Conservation (phyloP, 1,140 invertebrate genomes). For the Camponotus floridanus region DNA sequence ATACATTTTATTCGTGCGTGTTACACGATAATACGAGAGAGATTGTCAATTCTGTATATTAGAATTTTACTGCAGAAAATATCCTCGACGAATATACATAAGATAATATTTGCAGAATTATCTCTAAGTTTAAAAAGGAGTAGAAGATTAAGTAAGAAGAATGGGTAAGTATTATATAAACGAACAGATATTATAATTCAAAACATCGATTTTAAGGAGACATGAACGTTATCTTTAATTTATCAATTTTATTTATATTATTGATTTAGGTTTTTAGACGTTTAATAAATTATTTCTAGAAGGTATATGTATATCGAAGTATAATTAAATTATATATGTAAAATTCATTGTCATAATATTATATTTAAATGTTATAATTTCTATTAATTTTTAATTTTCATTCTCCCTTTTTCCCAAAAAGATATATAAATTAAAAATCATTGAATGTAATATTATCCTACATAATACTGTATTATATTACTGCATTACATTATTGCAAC, state of each 20-base stretch:
- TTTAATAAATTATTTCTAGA: slow-evolving; percentile 1
- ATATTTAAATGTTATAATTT: slow-evolving; percentile 30
- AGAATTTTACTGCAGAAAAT: slow-evolving; percentile 35
- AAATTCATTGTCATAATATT: background rate
- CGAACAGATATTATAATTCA: background rate
- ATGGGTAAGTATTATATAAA: slow-evolving; percentile 6
- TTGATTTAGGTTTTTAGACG: background rate
- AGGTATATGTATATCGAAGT: slow-evolving; percentile 31
- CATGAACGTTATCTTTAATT: background rate
- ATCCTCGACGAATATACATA: slow-evolving; percentile 15
- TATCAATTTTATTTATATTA: slow-evolving; percentile 16
- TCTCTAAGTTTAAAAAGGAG: slow-evolving; percentile 1
- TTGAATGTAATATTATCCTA: slow-evolving; percentile 13
- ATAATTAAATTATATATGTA: background rate
- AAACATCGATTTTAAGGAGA: background rate
- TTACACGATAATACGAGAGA: slow-evolving; percentile 26
- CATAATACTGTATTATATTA: slow-evolving; percentile 41
- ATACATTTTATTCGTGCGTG: background rate
- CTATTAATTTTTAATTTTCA: slow-evolving; percentile 17
- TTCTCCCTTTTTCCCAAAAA: background rate
- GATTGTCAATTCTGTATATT: slow-evolving; percentile 52
- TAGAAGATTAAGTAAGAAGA: slow-evolving; percentile 9
- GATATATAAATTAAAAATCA: slow-evolving; percentile 23
- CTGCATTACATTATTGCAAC: slow-evolving; percentile 39
- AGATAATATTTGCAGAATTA: slow-evolving; percentile 17